These are phyloP conservation scores for Corvus cornix DNA, from an alignment of 2,113 vertebrate species.

Conservation along the genomic window DNA sequence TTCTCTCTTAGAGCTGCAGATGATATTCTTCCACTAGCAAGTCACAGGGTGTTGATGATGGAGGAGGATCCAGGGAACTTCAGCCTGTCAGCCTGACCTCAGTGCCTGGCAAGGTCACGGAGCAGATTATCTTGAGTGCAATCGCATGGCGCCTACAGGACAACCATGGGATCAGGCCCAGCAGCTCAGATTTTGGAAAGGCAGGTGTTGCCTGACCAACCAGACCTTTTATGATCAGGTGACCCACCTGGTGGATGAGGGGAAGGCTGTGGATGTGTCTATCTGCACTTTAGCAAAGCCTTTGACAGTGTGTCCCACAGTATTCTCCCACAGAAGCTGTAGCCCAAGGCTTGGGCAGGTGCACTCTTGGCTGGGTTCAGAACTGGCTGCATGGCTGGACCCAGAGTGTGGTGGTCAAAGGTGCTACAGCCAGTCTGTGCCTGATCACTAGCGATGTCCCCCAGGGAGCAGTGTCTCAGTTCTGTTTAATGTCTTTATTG, in stretches of 20 bases:
- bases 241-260: not conserved
- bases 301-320: not conserved
- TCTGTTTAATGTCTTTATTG: not conserved
- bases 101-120: too few relatives aligned
- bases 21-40: not conserved
- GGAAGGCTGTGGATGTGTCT: not conserved
- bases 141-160: accelerated
- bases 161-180: not conserved
- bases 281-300: not conserved
- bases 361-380: not conserved
- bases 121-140: not conserved
- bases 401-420: accelerated
- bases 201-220: not conserved
- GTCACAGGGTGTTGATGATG: not conserved
- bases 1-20: not conserved
- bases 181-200: not conserved
- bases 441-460: not conserved
- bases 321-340: not conserved
- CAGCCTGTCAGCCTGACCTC: not conserved
- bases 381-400: accelerated
- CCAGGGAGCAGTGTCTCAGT: not conserved
- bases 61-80: not conserved
- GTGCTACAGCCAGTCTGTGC: not conserved
- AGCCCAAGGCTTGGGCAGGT: not conserved
- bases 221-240: not conserved